Conservation (phyloP, 2,113 vertebrate species). For the Anguilla rostrata region DNA sequence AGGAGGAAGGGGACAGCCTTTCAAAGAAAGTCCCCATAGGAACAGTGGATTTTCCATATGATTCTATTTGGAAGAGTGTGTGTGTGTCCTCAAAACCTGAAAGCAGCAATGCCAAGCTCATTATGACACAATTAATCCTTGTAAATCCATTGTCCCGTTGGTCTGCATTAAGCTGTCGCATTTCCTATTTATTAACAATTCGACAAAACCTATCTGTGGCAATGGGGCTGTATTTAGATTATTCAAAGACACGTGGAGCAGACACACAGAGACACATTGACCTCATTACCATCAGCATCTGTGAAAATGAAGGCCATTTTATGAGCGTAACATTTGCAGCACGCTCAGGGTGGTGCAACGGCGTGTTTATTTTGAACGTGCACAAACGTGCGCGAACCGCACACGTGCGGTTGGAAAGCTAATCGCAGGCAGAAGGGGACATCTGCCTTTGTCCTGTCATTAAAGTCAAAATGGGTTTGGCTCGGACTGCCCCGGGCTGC, state of each 20-base stretch:
- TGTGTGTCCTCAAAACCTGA: background rate
- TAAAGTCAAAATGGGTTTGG: background rate
- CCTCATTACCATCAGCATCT: background rate
- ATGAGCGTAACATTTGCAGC: background rate
- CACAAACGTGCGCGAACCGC: background rate
- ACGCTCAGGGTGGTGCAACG: background rate
- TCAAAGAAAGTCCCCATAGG: background rate
- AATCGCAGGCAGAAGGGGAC: background rate
- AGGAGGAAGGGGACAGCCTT: background rate
- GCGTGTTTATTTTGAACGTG: background rate
- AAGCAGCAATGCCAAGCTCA: background rate
- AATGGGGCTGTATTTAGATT: background rate
- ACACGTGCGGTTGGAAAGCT: background rate
- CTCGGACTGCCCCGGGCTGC: background rate
- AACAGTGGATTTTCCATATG: background rate
- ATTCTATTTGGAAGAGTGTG: background rate
- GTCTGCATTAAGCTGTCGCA: background rate
- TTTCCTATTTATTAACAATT: background rate
- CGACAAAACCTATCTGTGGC: background rate
- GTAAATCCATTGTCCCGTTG: background rate
- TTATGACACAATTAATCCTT: background rate
- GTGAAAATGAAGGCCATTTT: background rate
- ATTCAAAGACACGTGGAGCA: background rate
- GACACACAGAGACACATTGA: background rate
- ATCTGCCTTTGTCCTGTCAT: conserved; percentile 1